Conservation (phyloP, 2,888 invertebrate genomes). For the Eucera pruinosa region DNA sequence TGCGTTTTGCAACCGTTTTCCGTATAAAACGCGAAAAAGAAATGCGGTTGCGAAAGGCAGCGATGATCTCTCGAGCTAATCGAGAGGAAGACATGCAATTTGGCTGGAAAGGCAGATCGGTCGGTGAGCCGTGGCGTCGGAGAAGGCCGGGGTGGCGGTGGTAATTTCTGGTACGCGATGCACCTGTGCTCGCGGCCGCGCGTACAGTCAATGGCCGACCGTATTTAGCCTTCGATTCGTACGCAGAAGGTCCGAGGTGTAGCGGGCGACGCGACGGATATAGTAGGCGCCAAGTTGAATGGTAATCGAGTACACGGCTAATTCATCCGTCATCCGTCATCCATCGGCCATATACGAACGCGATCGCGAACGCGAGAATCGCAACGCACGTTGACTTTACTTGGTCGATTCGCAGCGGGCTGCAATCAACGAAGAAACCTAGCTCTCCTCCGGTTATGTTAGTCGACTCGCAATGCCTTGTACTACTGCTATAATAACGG, state of each 20-base stretch:
- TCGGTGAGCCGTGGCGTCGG: no score
- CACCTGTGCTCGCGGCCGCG: slow-evolving; percentile 49
- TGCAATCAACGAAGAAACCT: slow-evolving; percentile 7
- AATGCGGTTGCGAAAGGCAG: slow-evolving; percentile 8
- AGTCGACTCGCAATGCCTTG: not conserved
- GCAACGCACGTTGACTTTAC: slow-evolving; percentile 4
- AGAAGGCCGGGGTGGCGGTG: not conserved
- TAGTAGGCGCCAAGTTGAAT: slow-evolving; percentile 68
- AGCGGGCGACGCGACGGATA: slow-evolving; percentile 74
- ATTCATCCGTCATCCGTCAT: slow-evolving; percentile 35
- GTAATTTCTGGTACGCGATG: slow-evolving; percentile 31
- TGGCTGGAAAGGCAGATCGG: no score
- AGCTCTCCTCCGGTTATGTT: slow-evolving; percentile 4
- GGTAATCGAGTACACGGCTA: slow-evolving; percentile 63
- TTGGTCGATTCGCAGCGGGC: not conserved
- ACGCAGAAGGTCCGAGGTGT: slow-evolving; percentile 66
- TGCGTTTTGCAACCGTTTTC: slow-evolving; percentile 38
- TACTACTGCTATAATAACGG: slow-evolving; percentile 33
- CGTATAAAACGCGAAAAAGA: slow-evolving; percentile 2
- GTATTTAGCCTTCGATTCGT: slow-evolving; percentile 73
- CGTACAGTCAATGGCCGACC: slow-evolving; percentile 75
- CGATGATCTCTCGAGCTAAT: not conserved
- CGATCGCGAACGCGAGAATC: no score
- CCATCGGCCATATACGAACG: slow-evolving; percentile 14
- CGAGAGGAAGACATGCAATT: no score